Percentiles rank a stretch among this genome's conserved stretches.
Conservation (phyloP, 2,113 vertebrate species). For the Periophthalmodon schlosseri region DNA sequence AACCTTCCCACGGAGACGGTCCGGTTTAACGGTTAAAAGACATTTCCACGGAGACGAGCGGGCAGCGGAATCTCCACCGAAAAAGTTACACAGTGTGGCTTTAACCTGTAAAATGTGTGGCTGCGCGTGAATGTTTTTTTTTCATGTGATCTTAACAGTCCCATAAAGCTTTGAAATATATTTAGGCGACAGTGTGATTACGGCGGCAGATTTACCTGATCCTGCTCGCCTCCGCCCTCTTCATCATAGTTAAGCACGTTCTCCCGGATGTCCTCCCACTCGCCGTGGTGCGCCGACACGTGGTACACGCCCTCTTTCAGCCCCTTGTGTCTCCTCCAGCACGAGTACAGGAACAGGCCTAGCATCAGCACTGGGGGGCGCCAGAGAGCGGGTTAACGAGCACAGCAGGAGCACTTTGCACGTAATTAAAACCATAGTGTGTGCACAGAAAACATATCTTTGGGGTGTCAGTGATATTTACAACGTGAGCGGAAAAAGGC, state of each 20-base stretch:
- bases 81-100: too few relatives aligned
- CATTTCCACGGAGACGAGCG: too few relatives aligned
- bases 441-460: slow-evolving; percentile 26
- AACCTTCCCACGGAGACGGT: too few relatives aligned
- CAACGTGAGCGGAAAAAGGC: slow-evolving; percentile 22
- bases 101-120: too few relatives aligned
- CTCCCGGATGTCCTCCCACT: slow-evolving; percentile 87
- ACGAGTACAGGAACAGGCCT: slow-evolving; percentile 81
- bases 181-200: too few relatives aligned
- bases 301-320: slow-evolving; percentile 79
- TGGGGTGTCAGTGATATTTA: slow-evolving; percentile 20
- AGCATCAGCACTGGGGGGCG: slow-evolving; percentile 81
- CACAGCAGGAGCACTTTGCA: slow-evolving; percentile 13
- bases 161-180: too few relatives aligned
- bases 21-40: too few relatives aligned
- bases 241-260: slow-evolving; percentile 89
- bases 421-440: slow-evolving; percentile 30
- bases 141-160: too few relatives aligned
- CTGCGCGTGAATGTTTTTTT: too few relatives aligned
- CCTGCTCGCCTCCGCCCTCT: slow-evolving; percentile 89
- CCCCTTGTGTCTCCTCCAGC: slow-evolving; percentile 78
- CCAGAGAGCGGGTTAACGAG: slow-evolving; percentile 56
- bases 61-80: too few relatives aligned
- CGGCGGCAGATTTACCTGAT: slow-evolving; percentile 76
- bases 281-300: slow-evolving; percentile 77